Percentiles rank a stretch among this genome's conserved stretches.
Evolutionary conservation across 2,113 vertebrate species (phyloP).

Genomic region (Peromyscus californicus): DNA sequence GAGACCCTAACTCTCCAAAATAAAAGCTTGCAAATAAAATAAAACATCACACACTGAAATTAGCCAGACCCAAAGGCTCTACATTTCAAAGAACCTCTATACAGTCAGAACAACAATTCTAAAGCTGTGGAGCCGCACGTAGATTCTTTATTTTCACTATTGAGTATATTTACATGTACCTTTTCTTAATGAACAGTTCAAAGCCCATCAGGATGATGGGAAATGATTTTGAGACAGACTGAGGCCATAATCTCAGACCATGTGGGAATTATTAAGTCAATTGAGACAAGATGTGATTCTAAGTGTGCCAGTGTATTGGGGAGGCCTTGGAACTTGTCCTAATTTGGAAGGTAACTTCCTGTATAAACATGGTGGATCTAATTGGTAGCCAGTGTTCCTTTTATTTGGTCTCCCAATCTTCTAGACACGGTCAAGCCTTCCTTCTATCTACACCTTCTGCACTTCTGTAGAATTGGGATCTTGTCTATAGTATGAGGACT

Average conservation of each 20-base stretch:
- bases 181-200: background rate
- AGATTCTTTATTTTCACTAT: background rate
- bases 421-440: accelerated
- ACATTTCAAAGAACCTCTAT: background rate
- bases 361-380: accelerated
- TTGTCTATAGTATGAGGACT: background rate
- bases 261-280: accelerated
- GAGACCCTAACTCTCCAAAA: background rate
- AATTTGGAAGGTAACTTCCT: accelerated
- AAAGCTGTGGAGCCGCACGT: background rate
- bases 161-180: background rate
- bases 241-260: background rate
- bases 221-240: background rate
- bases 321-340: no score
- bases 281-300: background rate
- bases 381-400: accelerated
- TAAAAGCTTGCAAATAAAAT: background rate
- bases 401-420: accelerated
- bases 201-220: background rate
- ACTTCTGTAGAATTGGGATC: background rate
- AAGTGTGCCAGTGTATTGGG: background rate
- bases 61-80: background rate
- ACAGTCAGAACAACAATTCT: background rate
- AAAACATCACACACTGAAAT: background rate
- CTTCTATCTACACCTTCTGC: accelerated